Percentiles rank a stretch among this genome's conserved stretches.
These are phyloP conservation scores for Drosophila macrospina DNA, from an alignment of 2,888 invertebrate species.

Conservation along the genomic window DNA sequence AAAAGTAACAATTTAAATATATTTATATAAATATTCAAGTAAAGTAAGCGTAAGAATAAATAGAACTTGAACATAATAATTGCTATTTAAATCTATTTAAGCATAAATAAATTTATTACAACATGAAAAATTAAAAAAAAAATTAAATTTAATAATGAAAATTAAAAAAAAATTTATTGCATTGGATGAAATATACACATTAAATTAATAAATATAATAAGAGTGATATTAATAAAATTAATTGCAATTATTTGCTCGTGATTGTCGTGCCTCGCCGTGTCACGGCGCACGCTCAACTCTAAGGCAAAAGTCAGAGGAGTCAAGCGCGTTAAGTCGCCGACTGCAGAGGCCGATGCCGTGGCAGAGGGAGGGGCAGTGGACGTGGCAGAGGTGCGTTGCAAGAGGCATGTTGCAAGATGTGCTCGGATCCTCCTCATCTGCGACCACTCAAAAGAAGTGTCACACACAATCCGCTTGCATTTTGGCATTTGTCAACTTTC, in stretches of 20 bases:
- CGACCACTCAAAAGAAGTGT: conserved; percentile 68
- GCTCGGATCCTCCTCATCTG: conserved; percentile 20
- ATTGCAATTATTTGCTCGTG: background rate
- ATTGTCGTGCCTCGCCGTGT: background rate
- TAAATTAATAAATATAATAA: too few relatives aligned
- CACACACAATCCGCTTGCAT: conserved; percentile 80
- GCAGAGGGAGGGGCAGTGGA: background rate
- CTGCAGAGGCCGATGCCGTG: background rate
- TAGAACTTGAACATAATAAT: too few relatives aligned
- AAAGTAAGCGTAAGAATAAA: too few relatives aligned
- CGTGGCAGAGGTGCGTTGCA: background rate
- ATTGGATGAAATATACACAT: too few relatives aligned
- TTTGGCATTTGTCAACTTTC: conserved; percentile 82
- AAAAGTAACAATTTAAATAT: too few relatives aligned
- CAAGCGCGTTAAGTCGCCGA: conserved; percentile 20
- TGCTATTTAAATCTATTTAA: too few relatives aligned
- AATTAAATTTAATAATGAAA: too few relatives aligned
- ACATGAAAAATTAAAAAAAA: too few relatives aligned
- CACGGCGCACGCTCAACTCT: conserved; percentile 5
- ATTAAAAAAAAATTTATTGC: too few relatives aligned
- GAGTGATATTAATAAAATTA: too few relatives aligned
- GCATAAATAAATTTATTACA: too few relatives aligned
- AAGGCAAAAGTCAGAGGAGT: background rate
- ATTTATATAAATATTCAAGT: too few relatives aligned
- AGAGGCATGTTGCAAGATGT: conserved; percentile 6